Base-by-base conservation (phyloP, 2,797 vertebrate genomes). In the Anableps anableps region DNA sequence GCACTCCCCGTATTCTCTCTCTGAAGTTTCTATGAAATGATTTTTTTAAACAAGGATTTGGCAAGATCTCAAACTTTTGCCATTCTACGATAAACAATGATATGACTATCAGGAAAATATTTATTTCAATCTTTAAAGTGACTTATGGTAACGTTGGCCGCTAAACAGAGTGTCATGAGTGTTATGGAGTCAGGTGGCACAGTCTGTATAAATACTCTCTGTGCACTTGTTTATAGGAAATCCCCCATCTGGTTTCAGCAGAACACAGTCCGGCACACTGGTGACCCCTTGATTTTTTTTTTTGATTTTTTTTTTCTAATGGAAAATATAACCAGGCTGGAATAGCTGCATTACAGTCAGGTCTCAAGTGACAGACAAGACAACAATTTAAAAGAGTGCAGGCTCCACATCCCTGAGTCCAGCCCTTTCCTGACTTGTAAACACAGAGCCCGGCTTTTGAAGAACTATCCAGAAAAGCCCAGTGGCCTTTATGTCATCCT, bases 141-240 rank as follows among this genome's bases (percentile, higher is more conserved):
- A 99, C 97, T 99, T 98, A 98, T 98, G 97, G 97, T 96, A 97
- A 98, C 96, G 97, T 96, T 96, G 96, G 97, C 96, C 96, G 97
- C 97, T 97, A 97, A 97, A 97, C 96, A 97, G 96, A 97, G 96
- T 97, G 97, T 97, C 97, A 97, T 95, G 96, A 98, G 97, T 97
- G 97, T 97, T 97, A 96, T 97, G 97, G 97, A 97, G 97, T 99
- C 98, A 99, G 98, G 98, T 99, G 97, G 97, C 97, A 98, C 94
- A 93, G 96, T 94, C 96, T 97, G 95, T 97, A 96, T 98, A 99
- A 99, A 99, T 98, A 99, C 96, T 96, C 96, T 94, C 93, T 96
- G 96, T 97, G 95, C 97, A 97, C 96, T 98, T 99, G 98, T 99
- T 98, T 98, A 99, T 97, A 97, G 97, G 96, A 98, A 98, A 98